These are phyloP conservation scores for Apamea sordens DNA, from an alignment of 2,888 invertebrate species.

Conservation along the genomic window DNA sequence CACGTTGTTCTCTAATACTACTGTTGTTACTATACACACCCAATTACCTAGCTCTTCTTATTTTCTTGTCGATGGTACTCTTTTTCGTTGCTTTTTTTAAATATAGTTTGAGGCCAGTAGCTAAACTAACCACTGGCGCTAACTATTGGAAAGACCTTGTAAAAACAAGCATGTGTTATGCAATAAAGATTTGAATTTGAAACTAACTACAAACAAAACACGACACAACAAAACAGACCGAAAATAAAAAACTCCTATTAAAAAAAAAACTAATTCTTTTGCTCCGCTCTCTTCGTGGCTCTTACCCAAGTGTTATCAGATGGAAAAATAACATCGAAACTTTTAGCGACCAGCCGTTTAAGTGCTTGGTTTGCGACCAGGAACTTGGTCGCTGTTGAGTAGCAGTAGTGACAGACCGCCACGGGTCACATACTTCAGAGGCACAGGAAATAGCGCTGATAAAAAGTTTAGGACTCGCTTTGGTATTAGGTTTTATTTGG, in stretches of 20 bases:
- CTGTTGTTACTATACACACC: too few species aligned
- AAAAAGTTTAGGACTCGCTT: conserved; percentile 19
- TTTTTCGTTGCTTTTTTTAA: too few species aligned
- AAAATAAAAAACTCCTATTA: not conserved
- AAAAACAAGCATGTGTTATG: too few species aligned
- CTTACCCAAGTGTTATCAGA: conserved; percentile 61
- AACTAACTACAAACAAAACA: not conserved
- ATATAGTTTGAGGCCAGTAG: too few species aligned
- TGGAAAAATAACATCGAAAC: conserved; percentile 68
- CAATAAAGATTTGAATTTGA: too few species aligned
- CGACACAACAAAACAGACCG: not conserved
- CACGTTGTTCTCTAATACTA: not conserved
- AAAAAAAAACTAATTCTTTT: not conserved
- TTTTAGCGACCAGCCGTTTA: conserved; percentile 62
- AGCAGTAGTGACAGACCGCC: conserved; percentile 32
- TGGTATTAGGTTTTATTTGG: not conserved
- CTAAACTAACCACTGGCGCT: too few species aligned
- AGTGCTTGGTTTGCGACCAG: conserved; percentile 63
- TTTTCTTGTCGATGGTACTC: too few species aligned
- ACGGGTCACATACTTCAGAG: conserved; percentile 23
- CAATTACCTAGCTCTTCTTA: not conserved
- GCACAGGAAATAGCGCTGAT: conserved; percentile 22
- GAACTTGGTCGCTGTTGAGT: conserved; percentile 37
- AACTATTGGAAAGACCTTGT: too few species aligned
- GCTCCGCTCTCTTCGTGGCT: conserved; percentile 43